phyloP scores from a whole-genome alignment of 2,888 invertebrate species.

The Tineola bisselliella region DNA sequence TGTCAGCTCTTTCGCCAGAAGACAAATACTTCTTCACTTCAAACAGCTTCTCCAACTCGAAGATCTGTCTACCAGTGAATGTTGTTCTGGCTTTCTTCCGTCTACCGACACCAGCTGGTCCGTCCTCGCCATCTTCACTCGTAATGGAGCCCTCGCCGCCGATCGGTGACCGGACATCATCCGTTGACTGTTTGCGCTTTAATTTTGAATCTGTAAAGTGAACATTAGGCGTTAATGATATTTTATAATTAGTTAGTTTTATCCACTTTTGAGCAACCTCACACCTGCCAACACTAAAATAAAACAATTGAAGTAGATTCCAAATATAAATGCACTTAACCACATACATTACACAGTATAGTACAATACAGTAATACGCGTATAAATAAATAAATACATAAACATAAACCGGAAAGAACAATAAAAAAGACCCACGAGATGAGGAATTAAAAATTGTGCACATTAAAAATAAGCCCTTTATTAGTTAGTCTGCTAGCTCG shows the following conservation, averaged over 20 bases:
- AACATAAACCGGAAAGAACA: background rate
- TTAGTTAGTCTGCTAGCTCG: too few species aligned
- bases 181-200: slow-evolving; percentile 59
- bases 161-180: slow-evolving; percentile 50
- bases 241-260: too few species aligned
- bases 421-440: background rate
- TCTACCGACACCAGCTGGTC: slow-evolving; percentile 62
- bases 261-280: too few species aligned
- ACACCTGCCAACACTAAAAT: too few species aligned
- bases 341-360: too few species aligned
- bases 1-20: slow-evolving; percentile 91
- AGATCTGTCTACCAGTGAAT: slow-evolving; percentile 95
- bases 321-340: too few species aligned
- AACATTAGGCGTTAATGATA: too few species aligned
- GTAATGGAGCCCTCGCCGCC: slow-evolving; percentile 55
- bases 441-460: background rate
- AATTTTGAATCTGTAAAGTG: slow-evolving; percentile 38
- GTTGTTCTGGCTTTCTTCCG: slow-evolving; percentile 91
- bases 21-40: slow-evolving; percentile 96
- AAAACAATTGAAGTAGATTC: too few species aligned
- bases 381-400: background rate
- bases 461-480: background rate
- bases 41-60: slow-evolving; percentile 95
- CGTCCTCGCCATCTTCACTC: slow-evolving; percentile 63
- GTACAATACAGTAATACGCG: too few species aligned